A percentile compares a stretch with the other conserved stretches of the same genome.
phyloP scores from a whole-genome alignment of 2,113 vertebrate species.

The Seriola aureovittata region DNA sequence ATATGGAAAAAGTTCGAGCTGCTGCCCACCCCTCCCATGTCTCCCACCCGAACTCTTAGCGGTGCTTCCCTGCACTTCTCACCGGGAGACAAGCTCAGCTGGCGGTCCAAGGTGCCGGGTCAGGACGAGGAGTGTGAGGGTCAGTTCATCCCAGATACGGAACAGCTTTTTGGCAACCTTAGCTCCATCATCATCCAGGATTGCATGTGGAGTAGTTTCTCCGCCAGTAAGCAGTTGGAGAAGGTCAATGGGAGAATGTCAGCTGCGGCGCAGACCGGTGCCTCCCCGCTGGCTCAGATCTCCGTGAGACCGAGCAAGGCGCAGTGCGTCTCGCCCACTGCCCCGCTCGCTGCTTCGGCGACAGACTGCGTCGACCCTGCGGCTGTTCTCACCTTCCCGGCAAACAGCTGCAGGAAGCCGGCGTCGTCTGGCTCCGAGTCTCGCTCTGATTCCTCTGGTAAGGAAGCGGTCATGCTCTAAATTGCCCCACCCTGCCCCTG shows the following conservation, averaged over 20 bases:
- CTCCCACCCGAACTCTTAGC: constrained; percentile 84
- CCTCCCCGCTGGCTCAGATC: constrained; percentile 56
- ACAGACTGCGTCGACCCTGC: constrained; percentile 90
- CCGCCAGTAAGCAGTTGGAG: constrained; percentile 90
- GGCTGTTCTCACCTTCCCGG: constrained; percentile 88
- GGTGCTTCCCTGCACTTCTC: constrained; percentile 60
- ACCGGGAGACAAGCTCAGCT: constrained; percentile 82
- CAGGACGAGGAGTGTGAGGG: constrained; percentile 89
- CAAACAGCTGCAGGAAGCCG: constrained; percentile 86
- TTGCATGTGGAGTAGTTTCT: constrained; percentile 98
- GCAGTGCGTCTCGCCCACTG: constrained; percentile 78
- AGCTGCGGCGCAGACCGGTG: constrained; percentile 43
- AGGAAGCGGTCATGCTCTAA: constrained; percentile 72
- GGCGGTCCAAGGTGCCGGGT: constrained; percentile 80
- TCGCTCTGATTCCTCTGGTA: constrained; percentile 95
- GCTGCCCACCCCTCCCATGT: constrained; percentile 91
- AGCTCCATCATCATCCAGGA: constrained; percentile 92
- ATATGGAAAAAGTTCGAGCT: constrained; percentile 99
- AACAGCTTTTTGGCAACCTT: constrained; percentile 88
- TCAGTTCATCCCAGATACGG: constrained; percentile 81
- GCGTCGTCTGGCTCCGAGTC: constrained; percentile 95
- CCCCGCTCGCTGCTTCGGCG: constrained; percentile 71
- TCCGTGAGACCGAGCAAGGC: constrained; percentile 67
- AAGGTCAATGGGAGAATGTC: constrained; percentile 86
- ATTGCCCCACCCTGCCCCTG: constrained; percentile 61